These are phyloP conservation scores for Strigamia transsilvanica DNA, from an alignment of 2,888 invertebrate species.

Conservation along the genomic window DNA sequence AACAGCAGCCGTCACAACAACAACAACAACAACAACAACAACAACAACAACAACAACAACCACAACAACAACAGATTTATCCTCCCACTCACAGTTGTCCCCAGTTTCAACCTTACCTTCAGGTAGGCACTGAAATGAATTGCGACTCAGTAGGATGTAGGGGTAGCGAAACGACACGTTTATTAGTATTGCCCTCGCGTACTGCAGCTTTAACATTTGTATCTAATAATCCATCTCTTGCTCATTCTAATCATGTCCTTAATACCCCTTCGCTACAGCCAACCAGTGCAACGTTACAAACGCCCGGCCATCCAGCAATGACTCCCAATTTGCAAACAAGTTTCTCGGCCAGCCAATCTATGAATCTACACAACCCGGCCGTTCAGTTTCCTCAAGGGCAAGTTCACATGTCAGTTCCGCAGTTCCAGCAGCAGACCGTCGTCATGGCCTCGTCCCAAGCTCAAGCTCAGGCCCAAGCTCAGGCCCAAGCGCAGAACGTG, in stretches of 20 bases:
- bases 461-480: neutral
- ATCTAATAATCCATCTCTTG: constrained; percentile 44
- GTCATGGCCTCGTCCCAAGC: constrained; percentile 15
- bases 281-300: constrained; percentile 24
- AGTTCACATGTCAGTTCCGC: constrained; percentile 15
- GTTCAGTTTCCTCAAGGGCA: constrained; percentile 9
- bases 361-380: neutral
- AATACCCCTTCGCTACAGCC: constrained; percentile 29
- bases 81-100: constrained; percentile 40
- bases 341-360: constrained; percentile 17
- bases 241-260: constrained; percentile 40
- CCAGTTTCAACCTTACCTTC: constrained; percentile 52
- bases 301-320: constrained; percentile 5
- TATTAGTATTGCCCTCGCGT: constrained; percentile 36
- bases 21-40: constrained; percentile 58
- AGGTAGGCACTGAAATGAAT: constrained; percentile 46
- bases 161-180: neutral
- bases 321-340: constrained; percentile 14
- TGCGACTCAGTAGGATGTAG: neutral
- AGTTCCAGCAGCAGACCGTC: constrained; percentile 40
- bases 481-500: neutral
- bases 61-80: constrained; percentile 41
- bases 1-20: constrained; percentile 56
- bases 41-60: constrained; percentile 19
- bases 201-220: constrained; percentile 31